Evolutionary conservation across 2,113 vertebrate species (phyloP).

Genomic region (Clarias magur): DNA sequence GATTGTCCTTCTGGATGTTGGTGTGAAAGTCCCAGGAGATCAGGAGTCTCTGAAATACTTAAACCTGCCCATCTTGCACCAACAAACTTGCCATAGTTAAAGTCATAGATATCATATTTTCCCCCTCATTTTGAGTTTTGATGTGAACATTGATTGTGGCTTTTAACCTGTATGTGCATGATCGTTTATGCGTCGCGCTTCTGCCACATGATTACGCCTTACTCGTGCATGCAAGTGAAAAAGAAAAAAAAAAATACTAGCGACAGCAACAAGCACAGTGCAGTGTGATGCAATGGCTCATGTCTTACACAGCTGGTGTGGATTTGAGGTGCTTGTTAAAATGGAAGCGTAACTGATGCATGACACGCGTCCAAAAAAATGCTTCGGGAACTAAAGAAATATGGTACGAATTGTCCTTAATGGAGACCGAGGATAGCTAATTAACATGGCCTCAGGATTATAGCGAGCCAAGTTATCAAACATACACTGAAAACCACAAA

Average conservation of each 20-base stretch:
- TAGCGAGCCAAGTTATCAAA: background rate
- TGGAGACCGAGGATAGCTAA: background rate
- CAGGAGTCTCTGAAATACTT: background rate
- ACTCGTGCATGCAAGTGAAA: background rate
- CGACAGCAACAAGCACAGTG: background rate
- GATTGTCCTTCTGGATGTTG: background rate
- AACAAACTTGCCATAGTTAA: background rate
- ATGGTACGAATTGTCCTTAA: background rate
- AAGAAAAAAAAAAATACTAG: background rate
- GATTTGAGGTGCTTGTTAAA: background rate
- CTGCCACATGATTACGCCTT: background rate
- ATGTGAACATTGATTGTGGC: background rate
- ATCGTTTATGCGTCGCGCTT: background rate
- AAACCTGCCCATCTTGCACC: background rate
- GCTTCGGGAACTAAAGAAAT: background rate
- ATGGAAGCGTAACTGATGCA: background rate
- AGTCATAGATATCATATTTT: background rate
- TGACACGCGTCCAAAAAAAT: background rate
- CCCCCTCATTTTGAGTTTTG: background rate
- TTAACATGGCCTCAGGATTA: background rate
- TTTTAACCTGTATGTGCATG: background rate
- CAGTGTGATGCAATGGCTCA: background rate
- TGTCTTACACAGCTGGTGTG: background rate
- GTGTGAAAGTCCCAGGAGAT: background rate
- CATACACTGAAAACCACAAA: background rate